Evolutionary conservation across 2,888 invertebrate genomes (phyloP).

Genomic region (Drosophila neoperkinsi): DNA sequence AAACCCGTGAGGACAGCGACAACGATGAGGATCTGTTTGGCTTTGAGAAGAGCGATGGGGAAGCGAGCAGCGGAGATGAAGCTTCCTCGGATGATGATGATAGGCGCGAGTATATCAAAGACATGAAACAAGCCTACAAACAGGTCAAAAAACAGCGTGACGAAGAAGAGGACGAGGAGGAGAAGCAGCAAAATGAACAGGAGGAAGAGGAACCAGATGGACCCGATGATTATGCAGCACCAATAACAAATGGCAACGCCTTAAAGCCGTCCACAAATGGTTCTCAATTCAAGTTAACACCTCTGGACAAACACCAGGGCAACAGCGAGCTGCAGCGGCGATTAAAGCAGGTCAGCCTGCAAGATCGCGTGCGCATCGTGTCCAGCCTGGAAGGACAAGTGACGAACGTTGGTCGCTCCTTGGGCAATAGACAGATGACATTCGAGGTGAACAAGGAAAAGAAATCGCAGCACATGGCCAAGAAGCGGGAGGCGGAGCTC

Average conservation of each 20-base stretch:
- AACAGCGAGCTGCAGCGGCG: slow-evolving; percentile 59
- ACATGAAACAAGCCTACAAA: slow-evolving; percentile 90
- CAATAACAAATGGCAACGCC: slow-evolving; percentile 35
- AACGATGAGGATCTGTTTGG: slow-evolving; percentile 85
- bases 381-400: slow-evolving; percentile 86
- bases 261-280: slow-evolving; percentile 20
- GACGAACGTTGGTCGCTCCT: slow-evolving; percentile 86
- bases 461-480: slow-evolving; percentile 86
- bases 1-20: slow-evolving; percentile 82
- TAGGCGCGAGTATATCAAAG: slow-evolving; percentile 91
- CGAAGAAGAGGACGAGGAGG: slow-evolving; percentile 75
- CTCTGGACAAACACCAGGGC: slow-evolving; percentile 86
- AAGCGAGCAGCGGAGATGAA: slow-evolving; percentile 85
- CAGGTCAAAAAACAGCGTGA: slow-evolving; percentile 84
- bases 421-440: slow-evolving; percentile 92
- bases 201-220: slow-evolving; percentile 69
- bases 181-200: slow-evolving; percentile 73
- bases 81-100: slow-evolving; percentile 91
- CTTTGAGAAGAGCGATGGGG: slow-evolving; percentile 81
- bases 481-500: slow-evolving; percentile 87
- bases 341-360: slow-evolving; percentile 86
- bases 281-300: slow-evolving; percentile 87
- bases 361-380: slow-evolving; percentile 88
- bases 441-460: slow-evolving; percentile 88
- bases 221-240: slow-evolving; percentile 31